phyloP scores from a whole-genome alignment of 2,888 invertebrate species.

The Drosophila siamana region DNA sequence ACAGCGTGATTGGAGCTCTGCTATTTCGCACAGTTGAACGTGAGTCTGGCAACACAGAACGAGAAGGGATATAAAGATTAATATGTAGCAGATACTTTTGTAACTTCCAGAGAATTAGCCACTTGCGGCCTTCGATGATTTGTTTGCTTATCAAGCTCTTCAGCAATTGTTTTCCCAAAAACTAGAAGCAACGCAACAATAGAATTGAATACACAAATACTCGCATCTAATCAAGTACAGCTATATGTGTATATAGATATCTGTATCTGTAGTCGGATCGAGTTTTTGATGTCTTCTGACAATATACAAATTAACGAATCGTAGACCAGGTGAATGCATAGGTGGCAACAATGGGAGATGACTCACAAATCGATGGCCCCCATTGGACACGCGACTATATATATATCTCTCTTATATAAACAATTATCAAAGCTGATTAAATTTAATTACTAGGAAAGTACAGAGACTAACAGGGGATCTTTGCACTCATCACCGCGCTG shows the following conservation, averaged over 20 bases:
- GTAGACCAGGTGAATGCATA: conserved; percentile 30
- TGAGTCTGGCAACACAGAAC: conserved; percentile 85
- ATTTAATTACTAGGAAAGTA: conserved; percentile 13
- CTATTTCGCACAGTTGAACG: conserved; percentile 93
- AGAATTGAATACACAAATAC: conserved; percentile 55
- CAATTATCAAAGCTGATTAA: conserved; percentile 55
- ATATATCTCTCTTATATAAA: conserved; percentile 43
- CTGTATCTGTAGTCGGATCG: conserved; percentile 22
- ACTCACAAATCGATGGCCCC: conserved; percentile 34
- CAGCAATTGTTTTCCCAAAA: conserved; percentile 55
- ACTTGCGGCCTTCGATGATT: conserved; percentile 33
- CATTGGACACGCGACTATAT: conserved; percentile 6
- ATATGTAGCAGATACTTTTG: not conserved
- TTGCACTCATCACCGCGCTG: not conserved
- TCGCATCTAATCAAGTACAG: conserved; percentile 16
- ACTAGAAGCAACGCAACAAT: conserved; percentile 32
- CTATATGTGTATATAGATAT: not conserved
- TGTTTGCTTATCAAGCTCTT: conserved; percentile 70
- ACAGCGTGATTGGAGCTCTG: conserved; percentile 93
- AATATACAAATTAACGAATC: conserved; percentile 34
- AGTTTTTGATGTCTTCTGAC: conserved; percentile 41
- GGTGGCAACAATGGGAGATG: conserved; percentile 35
- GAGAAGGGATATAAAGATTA: not conserved
- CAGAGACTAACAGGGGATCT: not conserved
- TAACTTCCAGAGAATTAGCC: conserved; percentile 17